Evolutionary conservation across 1,140 invertebrate species (phyloP).

Genomic region (Eueides isabella): DNA sequence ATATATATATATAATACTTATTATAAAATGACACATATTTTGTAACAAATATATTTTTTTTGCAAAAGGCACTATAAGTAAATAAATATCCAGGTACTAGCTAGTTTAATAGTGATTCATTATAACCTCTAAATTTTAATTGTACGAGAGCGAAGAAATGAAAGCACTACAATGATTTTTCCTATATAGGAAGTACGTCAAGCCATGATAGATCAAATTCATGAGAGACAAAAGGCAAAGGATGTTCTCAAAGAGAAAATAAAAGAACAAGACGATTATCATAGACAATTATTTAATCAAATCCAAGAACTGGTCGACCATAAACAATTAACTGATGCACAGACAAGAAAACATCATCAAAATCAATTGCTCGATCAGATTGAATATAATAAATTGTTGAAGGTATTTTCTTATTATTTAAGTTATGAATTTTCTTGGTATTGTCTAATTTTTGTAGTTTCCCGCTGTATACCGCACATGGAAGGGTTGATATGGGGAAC

Average conservation of each 20-base stretch:
- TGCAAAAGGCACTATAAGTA: too few relatives aligned
- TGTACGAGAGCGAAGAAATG: too few relatives aligned
- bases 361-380: constrained; percentile 59
- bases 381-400: constrained; percentile 64
- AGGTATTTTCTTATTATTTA: constrained; percentile 43
- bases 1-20: too few relatives aligned
- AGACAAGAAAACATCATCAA: constrained; percentile 55
- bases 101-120: too few relatives aligned
- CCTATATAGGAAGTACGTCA: constrained; percentile 67
- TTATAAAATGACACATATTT: too few relatives aligned
- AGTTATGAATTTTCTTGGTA: not conserved
- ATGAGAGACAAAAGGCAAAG: constrained; percentile 50
- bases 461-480: too few relatives aligned
- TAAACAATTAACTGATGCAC: constrained; percentile 57
- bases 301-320: constrained; percentile 50
- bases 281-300: constrained; percentile 53
- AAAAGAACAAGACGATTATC: constrained; percentile 61
- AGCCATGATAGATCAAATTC: constrained; percentile 65
- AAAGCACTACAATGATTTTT: too few relatives aligned
- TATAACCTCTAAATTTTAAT: too few relatives aligned
- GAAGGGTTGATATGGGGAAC: too few relatives aligned
- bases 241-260: constrained; percentile 48
- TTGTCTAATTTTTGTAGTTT: constrained; percentile 5
- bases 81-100: too few relatives aligned
- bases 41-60: too few relatives aligned